phyloP scores from a whole-genome alignment of 2,113 vertebrate genomes.

The Heterotilapia buettikoferi region DNA sequence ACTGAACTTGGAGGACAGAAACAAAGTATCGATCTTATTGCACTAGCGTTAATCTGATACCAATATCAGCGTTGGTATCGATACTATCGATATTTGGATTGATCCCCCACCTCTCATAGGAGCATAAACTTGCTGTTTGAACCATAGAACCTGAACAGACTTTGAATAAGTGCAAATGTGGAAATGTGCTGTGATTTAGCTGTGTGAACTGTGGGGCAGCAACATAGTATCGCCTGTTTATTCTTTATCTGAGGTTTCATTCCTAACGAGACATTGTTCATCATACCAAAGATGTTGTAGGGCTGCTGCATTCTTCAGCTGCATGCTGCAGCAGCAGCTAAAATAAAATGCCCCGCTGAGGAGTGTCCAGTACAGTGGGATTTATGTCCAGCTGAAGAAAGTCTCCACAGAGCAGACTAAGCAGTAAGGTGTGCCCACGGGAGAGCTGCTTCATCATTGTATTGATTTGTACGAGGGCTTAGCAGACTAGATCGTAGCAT shows the following conservation, averaged over 20 bases:
- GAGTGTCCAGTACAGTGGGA: background rate
- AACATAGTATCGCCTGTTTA: background rate
- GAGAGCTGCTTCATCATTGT: slow-evolving; percentile 36
- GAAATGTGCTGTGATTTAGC: slow-evolving; percentile 5
- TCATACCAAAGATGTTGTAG: background rate
- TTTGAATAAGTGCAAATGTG: background rate
- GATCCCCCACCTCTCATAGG: background rate
- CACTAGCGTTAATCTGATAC: background rate
- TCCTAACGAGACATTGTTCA: background rate
- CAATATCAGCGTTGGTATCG: rapidly evolving
- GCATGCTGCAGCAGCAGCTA: background rate
- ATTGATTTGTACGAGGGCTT: slow-evolving; percentile 42
- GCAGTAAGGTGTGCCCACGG: background rate
- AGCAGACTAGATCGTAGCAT: slow-evolving; percentile 14
- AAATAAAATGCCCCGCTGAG: background rate
- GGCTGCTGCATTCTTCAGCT: background rate
- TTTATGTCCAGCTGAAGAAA: background rate
- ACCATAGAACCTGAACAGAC: background rate
- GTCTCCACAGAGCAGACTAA: slow-evolving; percentile 9
- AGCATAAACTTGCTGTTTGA: background rate
- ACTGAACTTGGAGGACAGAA: background rate
- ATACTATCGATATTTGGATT: background rate
- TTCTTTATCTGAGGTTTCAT: background rate
- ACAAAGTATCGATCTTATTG: background rate
- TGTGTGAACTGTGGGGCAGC: background rate